Percentiles rank a stretch among this genome's conserved stretches.
Evolutionary conservation across 2,888 invertebrate genomes (phyloP).

Genomic region (Globia sparganii): DNA sequence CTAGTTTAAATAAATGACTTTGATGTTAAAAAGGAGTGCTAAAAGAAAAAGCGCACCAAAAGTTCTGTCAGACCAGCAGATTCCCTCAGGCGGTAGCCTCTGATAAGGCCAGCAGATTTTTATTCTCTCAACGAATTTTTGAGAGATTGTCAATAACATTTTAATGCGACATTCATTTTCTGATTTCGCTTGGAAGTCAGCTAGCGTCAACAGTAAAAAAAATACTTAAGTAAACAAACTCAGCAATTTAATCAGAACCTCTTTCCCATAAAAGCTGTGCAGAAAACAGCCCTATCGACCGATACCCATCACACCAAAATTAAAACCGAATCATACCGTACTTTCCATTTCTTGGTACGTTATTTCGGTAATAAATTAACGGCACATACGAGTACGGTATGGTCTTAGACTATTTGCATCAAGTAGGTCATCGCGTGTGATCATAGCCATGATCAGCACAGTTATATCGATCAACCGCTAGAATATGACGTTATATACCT

Average conservation of each 20-base stretch:
- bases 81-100: no score
- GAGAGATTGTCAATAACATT: not conserved
- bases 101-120: no score
- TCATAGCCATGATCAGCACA: constrained; percentile 51
- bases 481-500: constrained; percentile 51
- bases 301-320: constrained; percentile 14
- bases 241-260: not conserved
- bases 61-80: no score
- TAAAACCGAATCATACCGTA: constrained; percentile 31
- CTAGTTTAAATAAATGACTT: no score
- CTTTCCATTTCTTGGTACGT: constrained; percentile 59
- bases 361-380: constrained; percentile 71
- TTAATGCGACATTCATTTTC: not conserved
- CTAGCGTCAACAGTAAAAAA: not conserved
- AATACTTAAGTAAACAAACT: not conserved
- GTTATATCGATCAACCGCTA: constrained; percentile 63
- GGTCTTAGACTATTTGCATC: constrained; percentile 47
- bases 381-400: constrained; percentile 58
- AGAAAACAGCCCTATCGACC: not conserved
- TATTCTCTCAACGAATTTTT: not conserved
- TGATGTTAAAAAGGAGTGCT: not conserved
- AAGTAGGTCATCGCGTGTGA: constrained; percentile 60
- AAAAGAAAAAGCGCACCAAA: not conserved
- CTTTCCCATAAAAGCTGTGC: not conserved
- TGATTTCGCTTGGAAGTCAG: not conserved